Percentiles rank a stretch among this genome's conserved stretches.
These are phyloP conservation scores for Galeruca laticollis DNA, from an alignment of 2,888 invertebrate genomes.

Conservation along the genomic window DNA sequence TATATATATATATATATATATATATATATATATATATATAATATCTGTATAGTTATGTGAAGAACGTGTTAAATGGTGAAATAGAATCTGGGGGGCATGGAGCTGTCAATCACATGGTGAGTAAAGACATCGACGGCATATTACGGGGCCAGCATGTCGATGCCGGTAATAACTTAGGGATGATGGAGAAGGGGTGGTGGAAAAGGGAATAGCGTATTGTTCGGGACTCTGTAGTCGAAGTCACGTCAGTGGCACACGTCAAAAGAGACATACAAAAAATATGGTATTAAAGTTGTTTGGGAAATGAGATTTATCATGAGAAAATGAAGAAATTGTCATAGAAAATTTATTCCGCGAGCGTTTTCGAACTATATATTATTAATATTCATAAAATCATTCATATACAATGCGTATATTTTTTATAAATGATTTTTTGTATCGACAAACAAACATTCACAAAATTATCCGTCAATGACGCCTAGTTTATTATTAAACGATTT, in stretches of 20 bases:
- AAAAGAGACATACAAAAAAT: neutral
- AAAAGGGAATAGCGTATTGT: conserved; percentile 50
- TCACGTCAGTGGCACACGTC: conserved; percentile 16
- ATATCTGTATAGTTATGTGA: neutral
- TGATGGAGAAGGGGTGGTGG: conserved; percentile 30
- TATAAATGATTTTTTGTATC: no score
- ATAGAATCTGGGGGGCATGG: conserved; percentile 2
- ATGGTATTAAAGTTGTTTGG: no score
- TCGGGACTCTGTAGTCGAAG: conserved; percentile 44
- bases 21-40: neutral
- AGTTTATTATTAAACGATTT: no score
- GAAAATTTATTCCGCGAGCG: no score
- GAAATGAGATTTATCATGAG: no score
- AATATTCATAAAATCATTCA: no score
- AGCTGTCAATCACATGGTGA: conserved; percentile 36
- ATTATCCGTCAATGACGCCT: no score
- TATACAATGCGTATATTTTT: no score
- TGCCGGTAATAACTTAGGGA: conserved; percentile 47
- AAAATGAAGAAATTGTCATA: no score
- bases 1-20: neutral
- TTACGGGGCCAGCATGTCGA: conserved; percentile 34
- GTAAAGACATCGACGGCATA: conserved; percentile 32
- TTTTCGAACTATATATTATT: no score
- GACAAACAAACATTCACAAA: no score
- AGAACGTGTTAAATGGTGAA: neutral